Conservation (phyloP, 2,113 vertebrate genomes). For the Speoplatyrhinus poulsoni region DNA sequence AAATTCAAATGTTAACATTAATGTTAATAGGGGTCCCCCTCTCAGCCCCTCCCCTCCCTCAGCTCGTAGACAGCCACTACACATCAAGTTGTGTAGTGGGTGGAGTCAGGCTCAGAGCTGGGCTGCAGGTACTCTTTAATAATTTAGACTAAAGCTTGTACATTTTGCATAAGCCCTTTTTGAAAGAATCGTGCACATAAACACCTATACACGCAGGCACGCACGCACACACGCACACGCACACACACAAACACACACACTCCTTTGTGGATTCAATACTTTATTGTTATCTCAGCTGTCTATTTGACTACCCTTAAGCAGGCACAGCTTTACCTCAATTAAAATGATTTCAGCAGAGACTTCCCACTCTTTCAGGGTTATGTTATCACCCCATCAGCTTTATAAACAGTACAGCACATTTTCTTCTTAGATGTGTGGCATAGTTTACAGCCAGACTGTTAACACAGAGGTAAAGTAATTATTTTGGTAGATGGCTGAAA, state of each 20-base stretch:
- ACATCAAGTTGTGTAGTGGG: no score
- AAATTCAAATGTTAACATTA: no score
- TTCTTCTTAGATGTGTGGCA: constrained; percentile 18
- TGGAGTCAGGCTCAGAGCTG: no score
- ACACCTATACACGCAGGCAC: neutral
- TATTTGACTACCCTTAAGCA: constrained; percentile 13
- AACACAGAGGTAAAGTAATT: constrained; percentile 28
- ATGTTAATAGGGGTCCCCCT: no score
- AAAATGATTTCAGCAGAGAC: constrained; percentile 40
- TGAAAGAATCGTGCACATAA: neutral
- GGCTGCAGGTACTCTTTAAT: no score
- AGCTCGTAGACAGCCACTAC: no score
- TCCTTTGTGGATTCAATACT: neutral
- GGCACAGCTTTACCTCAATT: constrained; percentile 36
- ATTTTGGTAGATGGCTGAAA: constrained; percentile 42
- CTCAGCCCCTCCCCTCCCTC: no score
- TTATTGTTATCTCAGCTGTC: constrained; percentile 13
- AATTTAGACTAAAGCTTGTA: no score
- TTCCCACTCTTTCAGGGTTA: constrained; percentile 16
- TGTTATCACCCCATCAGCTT: constrained; percentile 22
- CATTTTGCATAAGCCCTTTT: neutral
- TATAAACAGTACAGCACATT: constrained; percentile 19
- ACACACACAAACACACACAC: constrained; percentile 2
- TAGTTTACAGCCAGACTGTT: constrained; percentile 13
- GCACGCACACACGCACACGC: neutral